Base-by-base conservation (phyloP, 2,888 invertebrate genomes). In the Cephus runcator region DNA sequence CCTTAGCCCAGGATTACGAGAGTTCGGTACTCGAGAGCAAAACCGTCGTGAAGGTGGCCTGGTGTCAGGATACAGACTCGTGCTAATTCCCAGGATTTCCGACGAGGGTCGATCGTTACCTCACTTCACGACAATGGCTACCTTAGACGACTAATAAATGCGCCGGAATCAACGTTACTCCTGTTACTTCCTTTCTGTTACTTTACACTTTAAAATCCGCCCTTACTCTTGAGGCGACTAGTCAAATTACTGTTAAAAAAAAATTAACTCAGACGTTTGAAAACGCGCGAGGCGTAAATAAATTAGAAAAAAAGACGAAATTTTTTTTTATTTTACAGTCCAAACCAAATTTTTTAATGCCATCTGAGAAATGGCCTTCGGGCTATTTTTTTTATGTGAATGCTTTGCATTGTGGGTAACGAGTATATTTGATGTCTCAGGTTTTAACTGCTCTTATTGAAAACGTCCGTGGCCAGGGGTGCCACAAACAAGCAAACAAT, bases 401-500 rank as follows among this genome's bases (percentile, higher is more conserved):
- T 15, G 1, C 40, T 15, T 40, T 15, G 6, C 15, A 40, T 15
- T 40, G 15, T 6, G 15, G 15, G 40, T 15, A 40, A 40, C 40
- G 40, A 40, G 40, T 40, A 15, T 15, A 40, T 40, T 40, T 40
- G 40, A 40, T 40, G 15, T 4, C 40, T 40, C 15, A 15, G 40
- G 15, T 15, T 40, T 40, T 15, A 40, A 40, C 40, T 40, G 40
- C 15, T 40, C 40, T 40, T 40, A 40, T 40, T 40, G 40, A 40
- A 15, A 40, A 40, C 15, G 6, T 15, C 40, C 15, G 15, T 40
- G 15, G 15, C 40, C 40, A 40, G 40, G 40, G 40, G 40, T 15
- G 81, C 83, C 83, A 82, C 87, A 90, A 90, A 90, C 90, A 89
- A 89, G 87, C 88, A 82, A 86, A 90, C 88, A 88, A 88, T 86